These are phyloP conservation scores for Diloba caeruleocephala DNA, from an alignment of 2,888 invertebrate genomes.

Conservation along the genomic window DNA sequence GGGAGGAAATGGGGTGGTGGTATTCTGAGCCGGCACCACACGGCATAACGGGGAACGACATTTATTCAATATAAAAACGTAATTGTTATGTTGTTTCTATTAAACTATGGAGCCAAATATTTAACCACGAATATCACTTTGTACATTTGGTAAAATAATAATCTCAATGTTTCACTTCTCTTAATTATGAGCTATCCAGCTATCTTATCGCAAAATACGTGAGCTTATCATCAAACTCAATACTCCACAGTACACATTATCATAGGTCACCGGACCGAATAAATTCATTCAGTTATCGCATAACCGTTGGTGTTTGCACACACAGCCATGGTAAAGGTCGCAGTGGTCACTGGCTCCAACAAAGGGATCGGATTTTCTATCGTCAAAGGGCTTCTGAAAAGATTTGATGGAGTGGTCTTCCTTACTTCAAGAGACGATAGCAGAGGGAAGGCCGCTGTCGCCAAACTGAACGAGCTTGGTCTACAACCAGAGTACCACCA, in stretches of 20 bases:
- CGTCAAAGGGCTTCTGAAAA: slow-evolving; percentile 89
- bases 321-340: slow-evolving; percentile 50
- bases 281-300: slow-evolving; percentile 13
- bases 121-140: no score
- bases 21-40: no score
- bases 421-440: slow-evolving; percentile 82
- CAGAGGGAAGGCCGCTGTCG: slow-evolving; percentile 62
- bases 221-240: slow-evolving; percentile 12
- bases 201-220: slow-evolving; percentile 24
- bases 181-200: slow-evolving; percentile 5
- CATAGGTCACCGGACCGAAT: slow-evolving; percentile 12
- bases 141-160: no score
- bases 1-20: no score
- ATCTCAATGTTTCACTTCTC: background rate
- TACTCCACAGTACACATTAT: slow-evolving; percentile 2
- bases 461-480: slow-evolving; percentile 57
- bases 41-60: no score
- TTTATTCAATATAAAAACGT: no score
- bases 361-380: slow-evolving; percentile 91
- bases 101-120: no score
- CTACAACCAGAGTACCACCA: slow-evolving; percentile 57
- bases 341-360: slow-evolving; percentile 90
- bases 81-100: no score
- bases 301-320: background rate
- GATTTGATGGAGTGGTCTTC: slow-evolving; percentile 89